These are phyloP conservation scores for Melanerpes formicivorus DNA, from an alignment of 2,113 vertebrate genomes.

Conservation along the genomic window DNA sequence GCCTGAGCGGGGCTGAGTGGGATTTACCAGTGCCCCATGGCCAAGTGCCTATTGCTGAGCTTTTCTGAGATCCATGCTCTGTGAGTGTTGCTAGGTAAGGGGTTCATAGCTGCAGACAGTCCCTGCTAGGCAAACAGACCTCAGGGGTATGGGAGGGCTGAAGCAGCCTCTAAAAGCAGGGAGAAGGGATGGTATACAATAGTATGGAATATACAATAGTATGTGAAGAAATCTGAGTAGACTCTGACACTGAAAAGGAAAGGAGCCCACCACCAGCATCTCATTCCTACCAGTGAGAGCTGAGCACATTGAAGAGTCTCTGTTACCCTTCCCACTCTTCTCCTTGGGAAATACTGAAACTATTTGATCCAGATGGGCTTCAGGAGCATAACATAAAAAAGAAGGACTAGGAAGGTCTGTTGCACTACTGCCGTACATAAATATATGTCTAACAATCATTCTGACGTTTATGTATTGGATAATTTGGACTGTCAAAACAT, in stretches of 20 bases:
- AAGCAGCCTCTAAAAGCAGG: not conserved
- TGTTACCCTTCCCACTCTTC: not conserved
- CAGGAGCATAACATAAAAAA: accelerated
- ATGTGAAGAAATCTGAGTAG: not conserved
- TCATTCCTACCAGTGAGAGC: not conserved
- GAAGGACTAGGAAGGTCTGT: not conserved
- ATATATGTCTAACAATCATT: not conserved
- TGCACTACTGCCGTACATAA: not conserved
- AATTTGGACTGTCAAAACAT: not conserved
- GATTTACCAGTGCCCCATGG: not conserved
- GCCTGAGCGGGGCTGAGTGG: not conserved
- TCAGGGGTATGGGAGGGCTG: accelerated
- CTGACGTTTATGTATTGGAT: not conserved
- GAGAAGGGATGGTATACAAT: not conserved
- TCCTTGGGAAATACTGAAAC: accelerated
- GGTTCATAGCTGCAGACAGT: not conserved
- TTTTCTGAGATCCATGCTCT: not conserved
- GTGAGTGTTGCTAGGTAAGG: accelerated
- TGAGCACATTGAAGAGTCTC: accelerated
- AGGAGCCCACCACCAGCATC: accelerated
- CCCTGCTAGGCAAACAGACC: accelerated
- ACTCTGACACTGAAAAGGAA: not conserved
- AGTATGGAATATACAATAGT: not conserved
- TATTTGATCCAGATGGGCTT: accelerated
- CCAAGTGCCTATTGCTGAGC: no score